Evolutionary conservation across 2,797 vertebrate species (phyloP), one percentile per base, ranked within the genome.

Genomic region (Fistularia tabacaria): DNA sequence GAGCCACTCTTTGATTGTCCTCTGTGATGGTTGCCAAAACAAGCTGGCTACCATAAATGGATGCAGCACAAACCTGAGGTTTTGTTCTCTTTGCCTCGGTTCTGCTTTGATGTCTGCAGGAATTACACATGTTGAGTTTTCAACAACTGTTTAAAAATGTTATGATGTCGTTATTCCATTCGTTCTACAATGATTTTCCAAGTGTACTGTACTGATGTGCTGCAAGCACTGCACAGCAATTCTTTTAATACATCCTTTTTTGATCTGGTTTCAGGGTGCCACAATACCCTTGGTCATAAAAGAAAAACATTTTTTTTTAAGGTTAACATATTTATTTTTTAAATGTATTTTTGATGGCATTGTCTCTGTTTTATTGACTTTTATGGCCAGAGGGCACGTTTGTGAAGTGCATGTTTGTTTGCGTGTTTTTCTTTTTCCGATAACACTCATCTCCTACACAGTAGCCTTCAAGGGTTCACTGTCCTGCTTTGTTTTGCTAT

Each of bases 241-340:
- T 25, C 25, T 25, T 25, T 25, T 25, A 25, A 25, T 8, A 10
- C 39, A 40, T 10, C 39, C 36, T 46, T 25, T 9, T 64, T 70
- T 64, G 41, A 64, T 54, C 59, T 36, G 25, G 25, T 55, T 12
- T 56, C 41, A 58, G 62, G 64, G 53, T 83, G 76, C 77, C 78
- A 79, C 76, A 77, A 38, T 57, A 15, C 42, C 42, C 60, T 36
- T 38, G 11, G 58, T 65, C 41, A 57, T 42, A 49, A 51, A 66
- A 54, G 54, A 52, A 11, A 43, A 52, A 25, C n/a, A n/a, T n/a
- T n/a, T 25, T 25, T 25, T 25, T 25, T 25, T 25, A 25, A 25
- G 25, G 2, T 25, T 25, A 25, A 2, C 25, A 25, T 25, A 25
- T 25, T 25, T 25, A 25, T 25, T 25, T 25, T 25, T 69, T 6